phyloP scores from a whole-genome alignment of 35 echinoderm and acorn worm genomes.

The Patiria miniata region DNA sequence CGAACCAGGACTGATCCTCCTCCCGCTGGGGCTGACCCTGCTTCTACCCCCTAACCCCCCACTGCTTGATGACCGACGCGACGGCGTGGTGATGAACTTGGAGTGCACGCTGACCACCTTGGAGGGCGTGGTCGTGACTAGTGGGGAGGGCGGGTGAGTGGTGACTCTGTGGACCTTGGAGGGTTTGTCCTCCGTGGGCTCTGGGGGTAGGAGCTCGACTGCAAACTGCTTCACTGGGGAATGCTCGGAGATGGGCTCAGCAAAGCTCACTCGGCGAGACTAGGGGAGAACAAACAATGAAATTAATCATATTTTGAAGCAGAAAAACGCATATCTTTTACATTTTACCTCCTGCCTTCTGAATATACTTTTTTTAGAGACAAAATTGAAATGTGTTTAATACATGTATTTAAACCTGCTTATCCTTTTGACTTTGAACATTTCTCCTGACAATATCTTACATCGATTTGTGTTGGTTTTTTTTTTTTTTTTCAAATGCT shows the following conservation, averaged over 20 bases:
- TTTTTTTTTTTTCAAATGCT: no score
- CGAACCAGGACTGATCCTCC: not conserved
- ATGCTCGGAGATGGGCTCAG: constrained; percentile 38
- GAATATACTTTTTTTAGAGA: no score
- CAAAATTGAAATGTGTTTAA: no score
- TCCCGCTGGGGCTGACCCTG: not conserved
- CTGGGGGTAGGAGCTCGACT: not conserved
- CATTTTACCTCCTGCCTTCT: no score
- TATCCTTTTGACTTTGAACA: no score
- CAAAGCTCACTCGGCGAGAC: constrained; percentile 85
- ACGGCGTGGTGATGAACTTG: constrained; percentile 97
- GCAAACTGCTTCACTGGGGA: constrained; percentile 9
- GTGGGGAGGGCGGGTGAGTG: constrained; percentile 65
- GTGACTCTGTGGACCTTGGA: not conserved
- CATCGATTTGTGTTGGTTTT: no score
- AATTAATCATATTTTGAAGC: no score
- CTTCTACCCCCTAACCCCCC: not conserved
- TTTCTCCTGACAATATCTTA: no score
- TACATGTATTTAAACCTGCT: no score
- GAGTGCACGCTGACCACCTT: constrained; percentile 74
- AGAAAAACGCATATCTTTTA: no score
- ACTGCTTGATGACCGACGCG: constrained; percentile 29
- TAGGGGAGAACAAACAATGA: not conserved
- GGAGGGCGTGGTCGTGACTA: constrained; percentile 89
- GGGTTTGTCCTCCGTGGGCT: not conserved